Evolutionary conservation across 1,140 invertebrate species (phyloP), one percentile per base, ranked within the genome.

Genomic region (Zaprionus lachaisei): DNA sequence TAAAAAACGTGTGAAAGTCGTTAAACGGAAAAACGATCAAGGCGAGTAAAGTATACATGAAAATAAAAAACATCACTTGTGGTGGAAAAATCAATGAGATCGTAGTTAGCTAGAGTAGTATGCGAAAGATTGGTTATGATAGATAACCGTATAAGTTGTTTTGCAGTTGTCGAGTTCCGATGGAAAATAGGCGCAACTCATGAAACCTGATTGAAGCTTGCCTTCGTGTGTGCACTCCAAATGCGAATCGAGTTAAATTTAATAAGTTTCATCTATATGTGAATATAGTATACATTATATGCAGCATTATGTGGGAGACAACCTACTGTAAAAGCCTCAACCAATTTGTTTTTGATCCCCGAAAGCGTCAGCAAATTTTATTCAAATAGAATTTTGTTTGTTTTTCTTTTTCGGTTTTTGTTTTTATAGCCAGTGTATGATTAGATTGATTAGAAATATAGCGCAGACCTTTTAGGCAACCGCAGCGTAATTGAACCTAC

Each of bases 401-500:
- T 28, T 49, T 37, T 38, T 34, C 5, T 47, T 55, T 31, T 31
- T 47, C 20, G 47, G 5, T 24, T 14, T 41, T 68, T 49, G 20
- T 41, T 55, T 60, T 67, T 44, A 17, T 47, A 22, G 51, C 58
- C 72, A n/a, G 49, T 37, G 49, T 31, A 38, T 81, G 67, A 58
- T 85, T 71, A 80, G 72, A 72, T 65, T 72, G 56, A 24, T 72
- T 49, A 80, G 64, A 64, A 54, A 64, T 5, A 63, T 57, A 11
- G 34, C 14, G 51, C 47, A 66, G 38, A 47, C 44, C 20, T 31
- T 47, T 17, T 22, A n/a, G 51, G 51, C 38, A 56, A 7, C 37
- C 15, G 20, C 58, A 77, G 44, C 20, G 17, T n/a, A 24, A 17
- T 57, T 65, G 78, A 85, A 96, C 95, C 94, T 95, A 97, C 97